A percentile compares a stretch with the other conserved stretches of the same genome.
These are phyloP conservation scores for Sesamia inferens DNA, from an alignment of 2,888 invertebrate species.

Conservation along the genomic window DNA sequence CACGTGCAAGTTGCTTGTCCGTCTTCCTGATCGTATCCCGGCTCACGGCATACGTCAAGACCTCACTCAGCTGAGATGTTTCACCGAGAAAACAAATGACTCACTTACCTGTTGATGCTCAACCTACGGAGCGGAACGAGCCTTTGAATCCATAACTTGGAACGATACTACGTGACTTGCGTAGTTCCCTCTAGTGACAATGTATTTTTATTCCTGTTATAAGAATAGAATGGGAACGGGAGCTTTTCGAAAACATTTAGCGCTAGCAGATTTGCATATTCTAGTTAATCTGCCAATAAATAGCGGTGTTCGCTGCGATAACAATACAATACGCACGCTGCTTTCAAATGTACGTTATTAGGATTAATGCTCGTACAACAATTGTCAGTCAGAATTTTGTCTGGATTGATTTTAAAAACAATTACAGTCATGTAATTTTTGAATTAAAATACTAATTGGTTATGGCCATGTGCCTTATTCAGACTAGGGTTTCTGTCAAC, in stretches of 20 bases:
- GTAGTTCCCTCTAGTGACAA: slow-evolving; percentile 68
- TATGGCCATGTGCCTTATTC: background rate
- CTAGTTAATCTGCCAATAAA: slow-evolving; percentile 50
- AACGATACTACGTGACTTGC: slow-evolving; percentile 77
- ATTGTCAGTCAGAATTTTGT: background rate
- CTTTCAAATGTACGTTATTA: slow-evolving; percentile 39
- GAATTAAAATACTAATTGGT: background rate
- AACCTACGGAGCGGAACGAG: slow-evolving; percentile 70
- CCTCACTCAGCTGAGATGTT: slow-evolving; percentile 78
- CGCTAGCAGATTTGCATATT: slow-evolving; percentile 56
- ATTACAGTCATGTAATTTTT: background rate
- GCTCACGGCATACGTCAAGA: slow-evolving; percentile 72
- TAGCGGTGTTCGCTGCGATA: slow-evolving; percentile 41
- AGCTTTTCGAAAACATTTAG: slow-evolving; percentile 61
- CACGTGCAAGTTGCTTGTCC: slow-evolving; percentile 68
- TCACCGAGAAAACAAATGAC: slow-evolving; percentile 81
- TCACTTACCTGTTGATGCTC: slow-evolving; percentile 86
- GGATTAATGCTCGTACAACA: slow-evolving; percentile 1
- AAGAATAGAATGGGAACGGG: slow-evolving; percentile 68
- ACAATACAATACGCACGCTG: slow-evolving; percentile 29
- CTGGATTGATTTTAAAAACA: background rate
- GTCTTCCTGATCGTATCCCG: slow-evolving; percentile 58
- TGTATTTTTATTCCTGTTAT: slow-evolving; percentile 75
- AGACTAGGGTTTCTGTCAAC: background rate
- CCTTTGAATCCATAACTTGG: slow-evolving; percentile 72